A percentile compares a stretch with the other conserved stretches of the same genome.
Evolutionary conservation across 2,888 invertebrate genomes (phyloP).

Genomic region (Rotaria socialis): DNA sequence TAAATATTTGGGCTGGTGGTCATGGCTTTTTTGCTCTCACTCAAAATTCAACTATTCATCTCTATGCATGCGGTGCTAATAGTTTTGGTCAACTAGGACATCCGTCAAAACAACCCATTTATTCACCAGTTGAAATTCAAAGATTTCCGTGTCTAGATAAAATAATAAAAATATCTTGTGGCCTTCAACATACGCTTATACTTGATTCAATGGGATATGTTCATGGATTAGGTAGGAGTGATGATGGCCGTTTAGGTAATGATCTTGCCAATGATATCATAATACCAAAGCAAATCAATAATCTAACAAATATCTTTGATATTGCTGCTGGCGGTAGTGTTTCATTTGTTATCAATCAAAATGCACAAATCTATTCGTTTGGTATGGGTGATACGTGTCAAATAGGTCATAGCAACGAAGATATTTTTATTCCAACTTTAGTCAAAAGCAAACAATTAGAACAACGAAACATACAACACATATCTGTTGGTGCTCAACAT

Average conservation of each 20-base stretch:
- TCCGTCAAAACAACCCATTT: constrained; percentile 33
- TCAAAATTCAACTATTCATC: not conserved
- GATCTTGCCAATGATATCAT: constrained; percentile 21
- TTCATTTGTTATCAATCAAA: constrained; percentile 41
- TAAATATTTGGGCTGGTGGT: constrained; percentile 39
- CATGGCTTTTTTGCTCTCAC: constrained; percentile 42
- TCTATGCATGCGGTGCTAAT: constrained; percentile 41
- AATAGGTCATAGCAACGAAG: constrained; percentile 41
- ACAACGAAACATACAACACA: constrained; percentile 25
- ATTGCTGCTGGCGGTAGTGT: constrained; percentile 45
- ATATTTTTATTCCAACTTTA: constrained; percentile 36
- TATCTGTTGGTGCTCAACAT: constrained; percentile 45
- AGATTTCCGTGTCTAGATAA: not conserved
- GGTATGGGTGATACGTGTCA: constrained; percentile 44
- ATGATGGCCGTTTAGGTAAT: constrained; percentile 42
- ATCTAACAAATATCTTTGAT: constrained; percentile 41
- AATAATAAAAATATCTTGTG: constrained; percentile 41
- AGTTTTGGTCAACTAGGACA: constrained; percentile 43
- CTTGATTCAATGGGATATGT: constrained; percentile 42
- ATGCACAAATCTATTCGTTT: constrained; percentile 40
- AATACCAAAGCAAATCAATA: not conserved
- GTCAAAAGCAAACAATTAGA: constrained; percentile 41
- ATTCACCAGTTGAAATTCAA: constrained; percentile 28
- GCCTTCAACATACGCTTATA: constrained; percentile 45
- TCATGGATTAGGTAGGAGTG: constrained; percentile 38